Evolutionary conservation across 2,888 invertebrate genomes (phyloP), one percentile per base, ranked within the genome.

Genomic region (Morpho achilles): DNA sequence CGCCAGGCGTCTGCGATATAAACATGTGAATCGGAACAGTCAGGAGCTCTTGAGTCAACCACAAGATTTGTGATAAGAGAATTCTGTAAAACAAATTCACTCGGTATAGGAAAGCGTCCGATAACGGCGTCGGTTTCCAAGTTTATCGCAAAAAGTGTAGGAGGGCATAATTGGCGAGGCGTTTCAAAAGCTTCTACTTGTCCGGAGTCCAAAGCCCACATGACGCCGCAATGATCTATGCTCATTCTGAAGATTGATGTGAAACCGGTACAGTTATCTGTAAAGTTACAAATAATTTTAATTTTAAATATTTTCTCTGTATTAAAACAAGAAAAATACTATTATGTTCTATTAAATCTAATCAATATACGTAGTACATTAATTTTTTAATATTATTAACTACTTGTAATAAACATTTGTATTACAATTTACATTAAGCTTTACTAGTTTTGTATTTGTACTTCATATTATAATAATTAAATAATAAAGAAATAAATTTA

Each of bases 201-300:
- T 0, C 96, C 96, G 0, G 96, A 94, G 78, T 96, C 96, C 39
- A 96, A 90, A 0, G 95, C 92, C 96, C 96, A 96, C 69, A 96
- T 90, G 2, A 95, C 91, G 53, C 94, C 94, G 70, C 96, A 96
- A 50, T 92, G 92, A 77, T 96, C 96, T 0, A 95, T 93, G 70
- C 92, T 92, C 73, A 95, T 92, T n/a, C 96, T 92, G 75, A 95
- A 96, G 2, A 96, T 94, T 0, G 96, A 96, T 0, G 95, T 95
- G 57, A 96, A 86, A 45, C 94, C 94, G 23, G 82, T 83, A 67
- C 90, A 90, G 67, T 88, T 93, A 54, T 41, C 91, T 89, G 78
- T 54, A 69, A 32, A 32, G 5, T 32, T 32, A 32, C 32, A 66
- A 64, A 62, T 50, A 5, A 32, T 32, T 32, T 3, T 32, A 32